Conservation (phyloP, 2,797 vertebrate species). For the Labeo calbasu region DNA sequence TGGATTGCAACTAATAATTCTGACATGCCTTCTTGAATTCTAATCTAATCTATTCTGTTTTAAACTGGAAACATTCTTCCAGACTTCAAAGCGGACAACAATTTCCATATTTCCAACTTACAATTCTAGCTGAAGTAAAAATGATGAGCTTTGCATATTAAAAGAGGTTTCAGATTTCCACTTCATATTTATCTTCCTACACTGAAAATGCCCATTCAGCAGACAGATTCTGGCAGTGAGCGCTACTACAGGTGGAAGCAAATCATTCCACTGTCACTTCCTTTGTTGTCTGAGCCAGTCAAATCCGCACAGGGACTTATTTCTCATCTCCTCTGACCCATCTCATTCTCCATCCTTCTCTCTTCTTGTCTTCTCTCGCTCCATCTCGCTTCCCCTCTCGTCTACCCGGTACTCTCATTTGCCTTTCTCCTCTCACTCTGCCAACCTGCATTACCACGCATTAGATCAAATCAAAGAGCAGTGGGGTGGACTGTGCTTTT, state of each 20-base stretch:
- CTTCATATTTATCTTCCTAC: conserved; percentile 19
- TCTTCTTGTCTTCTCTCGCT: conserved; percentile 40
- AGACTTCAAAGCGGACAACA: not conserved
- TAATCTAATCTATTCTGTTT: not conserved
- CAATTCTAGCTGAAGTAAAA: not conserved
- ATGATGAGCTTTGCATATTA: conserved; percentile 5
- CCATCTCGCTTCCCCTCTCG: not conserved
- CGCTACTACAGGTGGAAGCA: conserved; percentile 21
- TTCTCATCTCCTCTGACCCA: conserved; percentile 30
- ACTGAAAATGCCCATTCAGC: not conserved
- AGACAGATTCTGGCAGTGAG: conserved; percentile 12
- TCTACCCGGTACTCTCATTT: conserved; percentile 5
- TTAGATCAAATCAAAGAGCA: conserved; percentile 57
- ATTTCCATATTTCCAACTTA: not conserved
- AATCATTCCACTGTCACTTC: conserved; percentile 28
- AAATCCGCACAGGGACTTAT: conserved; percentile 11
- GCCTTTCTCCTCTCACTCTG: conserved; percentile 25
- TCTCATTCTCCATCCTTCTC: conserved; percentile 39
- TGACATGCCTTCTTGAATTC: not conserved
- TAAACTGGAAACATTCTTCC: not conserved
- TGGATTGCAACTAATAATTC: not conserved
- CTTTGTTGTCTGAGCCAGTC: conserved; percentile 20
- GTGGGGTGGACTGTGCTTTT: conserved; percentile 31
- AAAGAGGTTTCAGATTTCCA: conserved; percentile 2
- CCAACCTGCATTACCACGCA: conserved; percentile 48